These are phyloP conservation scores for Meteorus colon DNA, from an alignment of 2,888 invertebrate species.

Conservation along the genomic window DNA sequence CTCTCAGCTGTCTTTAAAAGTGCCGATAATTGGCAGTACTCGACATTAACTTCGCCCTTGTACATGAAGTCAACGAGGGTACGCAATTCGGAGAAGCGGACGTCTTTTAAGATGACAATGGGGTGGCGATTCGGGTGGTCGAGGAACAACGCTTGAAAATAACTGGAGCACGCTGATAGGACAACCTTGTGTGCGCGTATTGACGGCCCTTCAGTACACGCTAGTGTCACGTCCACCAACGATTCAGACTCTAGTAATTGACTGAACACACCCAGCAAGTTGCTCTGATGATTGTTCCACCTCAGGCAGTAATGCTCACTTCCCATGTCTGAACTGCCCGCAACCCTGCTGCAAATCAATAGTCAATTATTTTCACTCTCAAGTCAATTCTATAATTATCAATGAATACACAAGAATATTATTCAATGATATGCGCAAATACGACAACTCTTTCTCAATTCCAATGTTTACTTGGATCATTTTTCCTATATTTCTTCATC, in stretches of 20 bases:
- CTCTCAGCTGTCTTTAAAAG: conserved; percentile 94
- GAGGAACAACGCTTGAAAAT: conserved; percentile 94
- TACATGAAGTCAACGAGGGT: conserved; percentile 97
- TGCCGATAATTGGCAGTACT: conserved; percentile 93
- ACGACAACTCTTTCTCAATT: background rate
- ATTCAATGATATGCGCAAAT: background rate
- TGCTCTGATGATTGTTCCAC: conserved; percentile 99
- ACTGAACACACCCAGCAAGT: conserved; percentile 97
- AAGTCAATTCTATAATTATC: background rate
- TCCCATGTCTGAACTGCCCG: conserved; percentile 96
- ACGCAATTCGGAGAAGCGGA: conserved; percentile 90
- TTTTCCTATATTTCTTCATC: too few species aligned
- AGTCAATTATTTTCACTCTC: background rate
- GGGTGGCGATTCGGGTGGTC: conserved; percentile 95
- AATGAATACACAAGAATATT: background rate
- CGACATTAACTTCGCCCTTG: conserved; percentile 96
- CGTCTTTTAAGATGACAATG: conserved; percentile 96
- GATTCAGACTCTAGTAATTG: conserved; percentile 96
- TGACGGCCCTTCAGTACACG: conserved; percentile 96
- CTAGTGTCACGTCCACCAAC: conserved; percentile 96
- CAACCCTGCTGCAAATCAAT: conserved; percentile 74
- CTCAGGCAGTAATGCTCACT: conserved; percentile 99
- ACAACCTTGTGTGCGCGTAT: conserved; percentile 97
- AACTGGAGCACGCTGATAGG: conserved; percentile 95
- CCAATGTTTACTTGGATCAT: background rate